phyloP scores from a whole-genome alignment of 2,888 invertebrate species.

The Andrena praecox region DNA sequence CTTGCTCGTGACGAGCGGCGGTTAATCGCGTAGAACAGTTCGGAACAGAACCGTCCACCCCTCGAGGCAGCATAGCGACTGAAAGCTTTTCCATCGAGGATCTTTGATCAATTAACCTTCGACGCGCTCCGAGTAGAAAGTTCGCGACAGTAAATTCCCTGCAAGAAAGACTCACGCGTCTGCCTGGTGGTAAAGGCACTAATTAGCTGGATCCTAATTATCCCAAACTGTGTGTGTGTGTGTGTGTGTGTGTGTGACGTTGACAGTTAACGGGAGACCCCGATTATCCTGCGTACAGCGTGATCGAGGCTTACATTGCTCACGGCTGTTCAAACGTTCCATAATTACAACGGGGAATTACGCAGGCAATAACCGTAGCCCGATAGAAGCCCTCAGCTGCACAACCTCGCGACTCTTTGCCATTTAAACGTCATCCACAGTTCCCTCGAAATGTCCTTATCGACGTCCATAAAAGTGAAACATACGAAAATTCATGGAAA shows the following conservation, averaged over 20 bases:
- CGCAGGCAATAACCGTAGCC: slow-evolving; percentile 25
- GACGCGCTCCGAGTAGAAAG: slow-evolving; percentile 5
- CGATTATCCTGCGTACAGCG: slow-evolving; percentile 46
- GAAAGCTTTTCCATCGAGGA: neutral
- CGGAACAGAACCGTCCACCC: neutral
- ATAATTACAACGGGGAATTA: slow-evolving; percentile 63
- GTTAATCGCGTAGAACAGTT: neutral
- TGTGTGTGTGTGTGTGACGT: slow-evolving; percentile 5
- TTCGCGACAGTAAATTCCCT: neutral
- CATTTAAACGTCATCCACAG: neutral
- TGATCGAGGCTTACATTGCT: slow-evolving; percentile 36
- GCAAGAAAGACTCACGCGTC: slow-evolving; percentile 1
- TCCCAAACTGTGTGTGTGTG: slow-evolving; percentile 17
- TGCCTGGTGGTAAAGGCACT: slow-evolving; percentile 23
- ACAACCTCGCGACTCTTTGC: slow-evolving; percentile 7
- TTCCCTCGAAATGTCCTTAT: neutral
- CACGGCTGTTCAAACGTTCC: slow-evolving; percentile 45
- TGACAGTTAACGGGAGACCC: slow-evolving; percentile 44
- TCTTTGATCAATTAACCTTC: slow-evolving; percentile 35
- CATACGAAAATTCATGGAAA: neutral
- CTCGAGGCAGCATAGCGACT: neutral
- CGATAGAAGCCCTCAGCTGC: slow-evolving; percentile 1
- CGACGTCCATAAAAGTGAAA: neutral
- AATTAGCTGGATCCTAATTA: slow-evolving; percentile 62
- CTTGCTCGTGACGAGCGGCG: too few relatives aligned